Percentiles rank a stretch among this genome's conserved stretches.
Conservation (phyloP, 2,113 vertebrate genomes). For the Sprattus sprattus region DNA sequence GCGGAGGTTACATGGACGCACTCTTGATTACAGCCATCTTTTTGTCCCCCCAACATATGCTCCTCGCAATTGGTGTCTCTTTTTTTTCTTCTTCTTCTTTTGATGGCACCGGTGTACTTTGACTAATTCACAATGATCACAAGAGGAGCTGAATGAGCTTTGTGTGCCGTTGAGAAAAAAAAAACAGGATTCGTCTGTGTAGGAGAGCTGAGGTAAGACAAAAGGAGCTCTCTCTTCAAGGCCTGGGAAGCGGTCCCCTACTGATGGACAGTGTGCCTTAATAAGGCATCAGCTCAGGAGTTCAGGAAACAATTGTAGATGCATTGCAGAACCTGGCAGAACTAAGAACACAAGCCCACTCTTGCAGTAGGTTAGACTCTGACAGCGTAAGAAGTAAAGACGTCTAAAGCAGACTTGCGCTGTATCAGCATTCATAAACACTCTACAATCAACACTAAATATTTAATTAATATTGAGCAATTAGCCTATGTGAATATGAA, state of each 20-base stretch:
- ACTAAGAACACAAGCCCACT: background rate
- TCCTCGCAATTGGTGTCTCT: background rate
- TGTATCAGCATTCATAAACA: background rate
- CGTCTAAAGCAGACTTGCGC: background rate
- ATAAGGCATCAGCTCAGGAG: background rate
- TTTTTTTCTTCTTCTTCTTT: background rate
- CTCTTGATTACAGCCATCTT: slow-evolving; percentile 33
- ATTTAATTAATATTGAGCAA: background rate
- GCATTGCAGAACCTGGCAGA: background rate
- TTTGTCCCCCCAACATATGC: background rate
- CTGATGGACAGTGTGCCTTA: background rate
- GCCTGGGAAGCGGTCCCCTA: background rate
- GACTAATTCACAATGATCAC: background rate
- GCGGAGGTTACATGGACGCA: slow-evolving; percentile 12
- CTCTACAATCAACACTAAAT: background rate
- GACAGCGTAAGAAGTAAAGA: background rate
- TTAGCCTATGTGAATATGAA: background rate
- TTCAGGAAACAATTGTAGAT: background rate
- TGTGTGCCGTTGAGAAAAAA: background rate
- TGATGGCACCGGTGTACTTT: background rate
- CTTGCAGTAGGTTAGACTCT: background rate
- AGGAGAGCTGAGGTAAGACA: background rate
- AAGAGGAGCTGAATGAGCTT: background rate
- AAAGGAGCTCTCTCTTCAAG: background rate
- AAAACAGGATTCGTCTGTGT: background rate